Conservation (phyloP, 2,888 invertebrate genomes). For the Brassicogethes aeneus region DNA sequence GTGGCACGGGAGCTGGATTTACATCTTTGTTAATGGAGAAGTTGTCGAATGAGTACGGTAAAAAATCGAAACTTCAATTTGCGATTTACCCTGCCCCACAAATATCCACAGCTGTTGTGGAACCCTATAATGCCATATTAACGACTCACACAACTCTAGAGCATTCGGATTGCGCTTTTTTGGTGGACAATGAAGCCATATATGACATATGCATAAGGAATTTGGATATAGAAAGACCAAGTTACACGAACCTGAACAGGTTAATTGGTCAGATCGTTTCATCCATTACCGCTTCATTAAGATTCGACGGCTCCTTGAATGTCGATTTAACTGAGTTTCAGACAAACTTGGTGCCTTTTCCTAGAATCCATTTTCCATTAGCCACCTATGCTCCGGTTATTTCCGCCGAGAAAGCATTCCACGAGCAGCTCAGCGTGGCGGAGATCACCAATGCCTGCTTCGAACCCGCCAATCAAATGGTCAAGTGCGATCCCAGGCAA, state of each 20-base stretch:
- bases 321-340: conserved; percentile 65
- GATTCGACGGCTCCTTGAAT: conserved; percentile 54
- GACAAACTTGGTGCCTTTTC: conserved; percentile 76
- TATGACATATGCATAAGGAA: conserved; percentile 35
- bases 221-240: conserved; percentile 66
- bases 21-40: conserved; percentile 57
- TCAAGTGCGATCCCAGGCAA: conserved; percentile 60
- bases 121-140: conserved; percentile 65
- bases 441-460: conserved; percentile 75
- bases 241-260: conserved; percentile 78
- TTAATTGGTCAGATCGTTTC: conserved; percentile 66
- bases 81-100: conserved; percentile 72
- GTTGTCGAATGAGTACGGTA: conserved; percentile 54
- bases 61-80: conserved; percentile 54
- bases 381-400: conserved; percentile 65
- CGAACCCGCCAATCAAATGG: conserved; percentile 68
- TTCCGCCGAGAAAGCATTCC: conserved; percentile 51
- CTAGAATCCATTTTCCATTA: conserved; percentile 77
- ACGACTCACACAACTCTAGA: conserved; percentile 61
- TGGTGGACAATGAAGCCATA: conserved; percentile 65
- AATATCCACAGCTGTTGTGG: conserved; percentile 65
- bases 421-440: conserved; percentile 53
- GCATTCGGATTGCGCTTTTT: conserved; percentile 58
- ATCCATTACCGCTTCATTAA: conserved; percentile 57
- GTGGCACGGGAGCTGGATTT: conserved; percentile 71